A percentile compares a stretch with the other conserved stretches of the same genome.
phyloP scores from a whole-genome alignment of 2,797 vertebrate species.

The Novumbra hubbsi region DNA sequence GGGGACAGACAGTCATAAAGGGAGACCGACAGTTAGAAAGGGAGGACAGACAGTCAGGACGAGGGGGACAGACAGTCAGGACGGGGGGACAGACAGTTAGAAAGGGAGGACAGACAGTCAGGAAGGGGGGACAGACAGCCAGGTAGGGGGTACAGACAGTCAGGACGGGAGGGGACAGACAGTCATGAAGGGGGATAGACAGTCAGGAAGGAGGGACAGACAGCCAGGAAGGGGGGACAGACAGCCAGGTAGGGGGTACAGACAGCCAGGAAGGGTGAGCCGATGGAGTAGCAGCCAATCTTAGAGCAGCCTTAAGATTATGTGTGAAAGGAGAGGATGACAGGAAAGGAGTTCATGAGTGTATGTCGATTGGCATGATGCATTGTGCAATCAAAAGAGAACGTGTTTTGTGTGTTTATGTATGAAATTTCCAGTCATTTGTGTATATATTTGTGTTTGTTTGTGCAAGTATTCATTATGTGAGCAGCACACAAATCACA shows the following conservation, averaged over 20 bases:
- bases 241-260: not conserved
- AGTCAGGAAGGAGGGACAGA: too few species aligned
- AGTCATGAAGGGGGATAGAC: too few species aligned
- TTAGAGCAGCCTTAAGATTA: constrained; percentile 8
- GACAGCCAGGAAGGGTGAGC: constrained; percentile 14
- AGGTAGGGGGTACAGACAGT: too few species aligned
- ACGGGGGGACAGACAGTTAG: too few species aligned
- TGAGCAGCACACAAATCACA: not conserved
- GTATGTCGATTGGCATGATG: constrained; percentile 15
- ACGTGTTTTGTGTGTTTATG: not conserved
- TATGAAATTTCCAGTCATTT: not conserved
- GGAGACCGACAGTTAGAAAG: too few species aligned
- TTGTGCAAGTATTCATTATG: not conserved
- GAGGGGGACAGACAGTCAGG: too few species aligned
- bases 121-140: too few species aligned
- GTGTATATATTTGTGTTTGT: not conserved
- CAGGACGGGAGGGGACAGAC: too few species aligned
- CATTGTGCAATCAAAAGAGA: not conserved
- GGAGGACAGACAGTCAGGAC: too few species aligned
- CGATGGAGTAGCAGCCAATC: constrained; percentile 23
- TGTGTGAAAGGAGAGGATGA: constrained; percentile 45
- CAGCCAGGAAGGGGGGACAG: not conserved
- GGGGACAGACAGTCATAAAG: too few species aligned
- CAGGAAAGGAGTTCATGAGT: constrained; percentile 17
- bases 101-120: too few species aligned